Percentiles rank a stretch among this genome's conserved stretches.
These are phyloP conservation scores for Solenodon paradoxus DNA, from an alignment of 2,113 vertebrate species.

Conservation along the genomic window DNA sequence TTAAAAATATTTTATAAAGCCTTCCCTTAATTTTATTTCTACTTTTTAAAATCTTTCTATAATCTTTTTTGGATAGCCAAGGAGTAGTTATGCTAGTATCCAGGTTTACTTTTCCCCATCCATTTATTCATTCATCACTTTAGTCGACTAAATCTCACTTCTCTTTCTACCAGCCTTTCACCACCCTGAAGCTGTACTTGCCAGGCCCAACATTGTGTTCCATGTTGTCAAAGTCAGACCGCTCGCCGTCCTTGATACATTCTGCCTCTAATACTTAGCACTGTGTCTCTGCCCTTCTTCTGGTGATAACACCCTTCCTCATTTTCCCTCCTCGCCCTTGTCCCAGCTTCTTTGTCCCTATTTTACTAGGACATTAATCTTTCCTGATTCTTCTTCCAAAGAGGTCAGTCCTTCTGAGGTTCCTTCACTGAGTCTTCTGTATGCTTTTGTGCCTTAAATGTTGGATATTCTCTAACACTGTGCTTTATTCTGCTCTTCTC, in stretches of 20 bases:
- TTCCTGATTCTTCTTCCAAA: background rate
- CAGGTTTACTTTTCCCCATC: background rate
- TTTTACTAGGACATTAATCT: background rate
- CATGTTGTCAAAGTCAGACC: background rate
- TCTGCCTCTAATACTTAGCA: background rate
- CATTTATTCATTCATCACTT: background rate
- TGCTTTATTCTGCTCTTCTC: background rate
- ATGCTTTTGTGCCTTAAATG: background rate
- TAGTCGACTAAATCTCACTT: background rate
- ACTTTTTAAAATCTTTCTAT: background rate
- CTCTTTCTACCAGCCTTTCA: background rate
- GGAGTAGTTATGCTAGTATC: background rate
- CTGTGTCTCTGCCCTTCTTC: background rate
- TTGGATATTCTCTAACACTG: background rate
- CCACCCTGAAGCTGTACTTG: background rate
- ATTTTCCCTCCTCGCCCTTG: background rate
- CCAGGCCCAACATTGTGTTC: background rate
- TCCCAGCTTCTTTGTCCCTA: background rate
- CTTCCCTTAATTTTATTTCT: background rate
- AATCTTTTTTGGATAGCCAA: background rate
- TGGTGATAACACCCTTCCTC: background rate
- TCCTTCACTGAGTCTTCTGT: background rate
- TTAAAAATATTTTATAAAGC: background rate
- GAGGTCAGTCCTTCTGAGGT: background rate
- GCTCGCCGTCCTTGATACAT: background rate